These are phyloP conservation scores for Sympetrum striolatum DNA, from an alignment of 2,888 invertebrate species.

Conservation along the genomic window DNA sequence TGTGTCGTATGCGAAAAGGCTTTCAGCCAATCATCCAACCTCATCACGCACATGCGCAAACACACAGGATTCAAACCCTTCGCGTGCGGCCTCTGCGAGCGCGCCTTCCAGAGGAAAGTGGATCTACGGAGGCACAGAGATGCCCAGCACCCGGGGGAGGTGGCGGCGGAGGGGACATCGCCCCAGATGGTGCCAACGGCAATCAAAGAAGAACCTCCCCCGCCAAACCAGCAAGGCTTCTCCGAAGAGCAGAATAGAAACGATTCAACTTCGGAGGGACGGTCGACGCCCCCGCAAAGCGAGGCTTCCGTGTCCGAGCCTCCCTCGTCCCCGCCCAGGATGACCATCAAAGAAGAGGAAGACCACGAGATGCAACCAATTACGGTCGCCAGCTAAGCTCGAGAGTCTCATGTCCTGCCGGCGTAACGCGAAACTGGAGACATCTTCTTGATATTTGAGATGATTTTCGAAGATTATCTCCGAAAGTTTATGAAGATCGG, in stretches of 20 bases:
- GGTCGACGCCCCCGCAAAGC: not conserved
- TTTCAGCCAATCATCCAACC: conserved; percentile 97
- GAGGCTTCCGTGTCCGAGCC: not conserved
- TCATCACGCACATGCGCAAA: conserved; percentile 97
- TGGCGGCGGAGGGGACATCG: not conserved
- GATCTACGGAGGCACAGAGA: conserved; percentile 94
- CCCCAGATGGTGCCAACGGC: not conserved
- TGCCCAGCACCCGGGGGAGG: conserved; percentile 75
- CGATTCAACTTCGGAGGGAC: not conserved
- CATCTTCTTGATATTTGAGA: no score
- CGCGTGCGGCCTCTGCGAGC: conserved; percentile 92
- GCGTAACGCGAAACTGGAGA: no score
- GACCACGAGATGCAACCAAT: not conserved
- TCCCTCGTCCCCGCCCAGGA: not conserved
- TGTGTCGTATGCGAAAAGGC: conserved; percentile 98
- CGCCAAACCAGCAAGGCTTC: not conserved
- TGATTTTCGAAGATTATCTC: no score
- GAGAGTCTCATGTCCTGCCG: no score
- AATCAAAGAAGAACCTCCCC: not conserved
- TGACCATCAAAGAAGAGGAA: not conserved
- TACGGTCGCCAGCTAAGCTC: not conserved
- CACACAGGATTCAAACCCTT: conserved; percentile 99
- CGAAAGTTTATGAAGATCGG: no score
- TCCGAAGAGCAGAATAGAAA: not conserved
- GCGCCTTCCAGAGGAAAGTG: conserved; percentile 93